Evolutionary conservation across 2,888 invertebrate species (phyloP), one percentile per base, ranked within the genome.

Genomic region (Philereme vetulata): DNA sequence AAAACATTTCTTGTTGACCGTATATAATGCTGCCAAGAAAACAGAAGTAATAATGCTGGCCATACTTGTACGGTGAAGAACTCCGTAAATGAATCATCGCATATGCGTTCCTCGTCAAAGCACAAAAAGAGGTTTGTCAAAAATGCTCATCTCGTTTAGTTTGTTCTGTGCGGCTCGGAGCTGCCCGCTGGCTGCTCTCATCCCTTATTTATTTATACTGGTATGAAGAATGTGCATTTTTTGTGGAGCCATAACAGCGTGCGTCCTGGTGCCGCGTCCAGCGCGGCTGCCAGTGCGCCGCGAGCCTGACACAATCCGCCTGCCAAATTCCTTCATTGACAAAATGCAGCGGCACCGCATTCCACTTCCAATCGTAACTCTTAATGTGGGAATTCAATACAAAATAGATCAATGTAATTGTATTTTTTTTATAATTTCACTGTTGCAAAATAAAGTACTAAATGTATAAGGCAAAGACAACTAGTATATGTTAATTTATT

Each of bases 191-290:
- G 70, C 77, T 76, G 82, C 80, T 86, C 88, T 90, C 90, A 92
- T 90, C 88, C 88, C 88, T 90, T 91, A 90, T 91, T 91, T 92
- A 90, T 90, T 87, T 89, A 89, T 88, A 87, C 88, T 81, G 88
- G 88, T 88, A 90, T 86, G 85, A 89, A 80, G 90, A 88, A 90
- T 90, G 84, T 81, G 71, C 72, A 75, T 78, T 88, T 90, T 90
- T 90, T 90, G 85, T 82, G 65, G 55, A 61, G 72, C 80, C 79
- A 85, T 85, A 86, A 86, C 88, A 85, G 85, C 82, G 81, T 78
- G 84, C 81, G 80, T 80, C 78, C 81, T 76, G 77, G 77, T 65
- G 76, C 72, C 50, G 34, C 58, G 55, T 47, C 38, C 36, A 43
- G 51, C 35, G 51, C 51, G n/a, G 36, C 43, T 42, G 59, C 51